Evolutionary conservation across 2,888 invertebrate species (phyloP), one percentile per base, ranked within the genome.

Genomic region (Sylvicola cinctus): DNA sequence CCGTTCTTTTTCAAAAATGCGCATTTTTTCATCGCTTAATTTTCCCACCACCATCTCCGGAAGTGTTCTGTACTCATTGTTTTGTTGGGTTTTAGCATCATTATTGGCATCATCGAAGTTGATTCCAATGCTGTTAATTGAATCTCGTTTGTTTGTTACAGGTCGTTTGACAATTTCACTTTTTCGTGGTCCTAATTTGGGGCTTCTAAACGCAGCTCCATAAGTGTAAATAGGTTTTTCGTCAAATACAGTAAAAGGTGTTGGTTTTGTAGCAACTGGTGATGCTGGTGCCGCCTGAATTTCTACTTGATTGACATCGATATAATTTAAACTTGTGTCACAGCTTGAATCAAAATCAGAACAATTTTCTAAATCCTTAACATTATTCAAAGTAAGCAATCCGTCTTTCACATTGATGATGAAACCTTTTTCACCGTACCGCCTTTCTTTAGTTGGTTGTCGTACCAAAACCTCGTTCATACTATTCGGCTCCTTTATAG

Each of bases 301-400:
- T 4, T 32, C 8, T 5, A 32, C 23, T 28, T 35, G 17, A 43
- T 58, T 57, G 0, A 49, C 45, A 34, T 58, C 57, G 8, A 51
- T 49, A 36, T 58, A 58, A 32, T 58, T 57, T 4, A 58, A 42
- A 27, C 58, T 57, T 1, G 54, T 56, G 34, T 58, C 58, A 38
- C 58, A 58, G 35, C 58, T 58, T 3, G 57, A 57, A 39, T 58
- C 58, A 32, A 55, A 54, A 41, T 58, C 58, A 0, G 58, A 58
- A 34, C 56, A 55, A 41, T 54, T 55, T 16, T 53, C 56, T 10
- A 58, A 40, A 38, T 58, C 57, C 6, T 52, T 50, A 0, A 58
- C 58, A 45, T 56, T 54, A 35, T 51, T 48, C 8, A 58, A 38
- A 14, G 53, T 50, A 17, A 58, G 40, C 28, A 48, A 48, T 2